Evolutionary conservation across 2,888 invertebrate genomes (phyloP).

Genomic region (Xestia c-nigrum): DNA sequence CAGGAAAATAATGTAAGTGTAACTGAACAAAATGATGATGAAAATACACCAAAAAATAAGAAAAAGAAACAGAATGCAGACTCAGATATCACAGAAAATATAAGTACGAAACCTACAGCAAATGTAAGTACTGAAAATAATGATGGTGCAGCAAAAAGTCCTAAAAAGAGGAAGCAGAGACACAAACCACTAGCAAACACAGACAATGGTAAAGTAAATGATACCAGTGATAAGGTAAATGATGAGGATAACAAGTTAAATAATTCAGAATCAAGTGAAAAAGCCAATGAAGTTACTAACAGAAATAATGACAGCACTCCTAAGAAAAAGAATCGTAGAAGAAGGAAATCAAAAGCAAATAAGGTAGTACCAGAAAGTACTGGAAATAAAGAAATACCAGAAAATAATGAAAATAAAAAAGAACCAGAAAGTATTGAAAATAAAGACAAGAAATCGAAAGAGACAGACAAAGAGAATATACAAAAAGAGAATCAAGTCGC

Average conservation of each 20-base stretch:
- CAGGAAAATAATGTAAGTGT: slow-evolving; percentile 51
- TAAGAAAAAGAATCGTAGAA: slow-evolving; percentile 67
- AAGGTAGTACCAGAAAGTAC: slow-evolving; percentile 9
- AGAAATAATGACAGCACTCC: slow-evolving; percentile 40
- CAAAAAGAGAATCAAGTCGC: slow-evolving; percentile 34
- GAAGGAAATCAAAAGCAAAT: slow-evolving; percentile 52
- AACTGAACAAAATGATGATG: slow-evolving; percentile 63
- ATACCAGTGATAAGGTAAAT: slow-evolving; percentile 16
- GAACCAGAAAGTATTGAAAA: slow-evolving; percentile 3
- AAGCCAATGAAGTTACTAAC: slow-evolving; percentile 14
- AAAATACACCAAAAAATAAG: slow-evolving; percentile 76
- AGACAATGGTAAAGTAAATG: slow-evolving; percentile 39
- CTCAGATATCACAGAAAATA: slow-evolving; percentile 40
- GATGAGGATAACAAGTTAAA: slow-evolving; percentile 48
- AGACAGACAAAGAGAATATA: slow-evolving; percentile 34
- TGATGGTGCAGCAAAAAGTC: slow-evolving; percentile 50
- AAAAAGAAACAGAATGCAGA: slow-evolving; percentile 70
- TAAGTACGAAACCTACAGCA: slow-evolving; percentile 16
- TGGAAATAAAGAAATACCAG: slow-evolving; percentile 27
- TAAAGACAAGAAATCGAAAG: slow-evolving; percentile 28
- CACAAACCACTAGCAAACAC: slow-evolving; percentile 54
- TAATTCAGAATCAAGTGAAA: slow-evolving; percentile 29
- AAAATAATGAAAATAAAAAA: slow-evolving; percentile 4
- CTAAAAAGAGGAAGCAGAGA: slow-evolving; percentile 62
- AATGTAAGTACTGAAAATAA: slow-evolving; percentile 14